phyloP scores from a whole-genome alignment of 2,888 invertebrate genomes.

The Troides aeacus region DNA sequence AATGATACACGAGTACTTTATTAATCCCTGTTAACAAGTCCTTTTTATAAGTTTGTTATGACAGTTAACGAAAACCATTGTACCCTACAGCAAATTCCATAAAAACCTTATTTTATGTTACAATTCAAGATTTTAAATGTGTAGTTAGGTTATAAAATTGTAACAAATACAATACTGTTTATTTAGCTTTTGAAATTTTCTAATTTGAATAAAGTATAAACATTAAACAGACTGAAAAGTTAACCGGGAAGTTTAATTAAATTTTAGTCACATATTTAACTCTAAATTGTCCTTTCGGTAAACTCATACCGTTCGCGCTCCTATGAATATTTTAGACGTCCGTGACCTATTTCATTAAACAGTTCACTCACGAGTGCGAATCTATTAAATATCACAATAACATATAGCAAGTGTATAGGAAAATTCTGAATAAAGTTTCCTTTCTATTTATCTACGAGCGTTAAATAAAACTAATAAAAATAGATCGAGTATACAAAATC shows the following conservation, averaged over 20 bases:
- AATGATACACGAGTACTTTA: too few relatives aligned
- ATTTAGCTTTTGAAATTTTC: neutral
- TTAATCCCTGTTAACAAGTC: too few relatives aligned
- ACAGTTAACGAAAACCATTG: too few relatives aligned
- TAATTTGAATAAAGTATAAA: neutral
- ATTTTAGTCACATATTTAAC: conserved; percentile 24
- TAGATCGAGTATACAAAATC: too few relatives aligned
- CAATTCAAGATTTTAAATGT: too few relatives aligned
- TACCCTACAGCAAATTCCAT: too few relatives aligned
- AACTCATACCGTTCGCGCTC: conserved; percentile 13
- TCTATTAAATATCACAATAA: conserved; percentile 5
- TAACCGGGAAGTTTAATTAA: conserved; percentile 22
- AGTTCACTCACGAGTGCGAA: conserved; percentile 17
- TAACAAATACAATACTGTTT: neutral
- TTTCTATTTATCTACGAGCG: neutral
- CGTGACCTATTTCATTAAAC: conserved; percentile 26
- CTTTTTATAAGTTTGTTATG: too few relatives aligned
- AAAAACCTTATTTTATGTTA: too few relatives aligned
- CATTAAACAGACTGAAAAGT: conserved; percentile 16
- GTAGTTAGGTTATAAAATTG: too few relatives aligned
- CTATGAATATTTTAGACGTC: conserved; percentile 28
- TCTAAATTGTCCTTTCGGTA: conserved; percentile 22
- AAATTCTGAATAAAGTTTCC: neutral
- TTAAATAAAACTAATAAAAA: too few relatives aligned
- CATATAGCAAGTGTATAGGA: conserved; percentile 1